A percentile compares a stretch with the other conserved stretches of the same genome.
Conservation (phyloP, 2,113 vertebrate genomes). For the Thomomys bottae region DNA sequence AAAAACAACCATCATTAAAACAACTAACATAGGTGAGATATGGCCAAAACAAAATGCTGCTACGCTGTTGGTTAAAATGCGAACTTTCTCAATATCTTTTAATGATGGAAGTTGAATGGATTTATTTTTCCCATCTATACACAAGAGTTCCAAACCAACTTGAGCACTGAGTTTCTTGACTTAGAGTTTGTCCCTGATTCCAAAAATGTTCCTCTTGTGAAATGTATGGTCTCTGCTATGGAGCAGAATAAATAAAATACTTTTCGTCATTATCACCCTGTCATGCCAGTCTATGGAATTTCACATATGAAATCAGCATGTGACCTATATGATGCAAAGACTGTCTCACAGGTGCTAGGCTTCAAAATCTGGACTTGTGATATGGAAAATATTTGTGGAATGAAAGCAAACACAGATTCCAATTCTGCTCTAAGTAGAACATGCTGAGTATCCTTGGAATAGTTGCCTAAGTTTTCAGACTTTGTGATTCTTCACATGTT, state of each 20-base stretch:
- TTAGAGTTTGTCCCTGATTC: background rate
- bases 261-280: background rate
- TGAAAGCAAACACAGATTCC: background rate
- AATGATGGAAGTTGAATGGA: background rate
- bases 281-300: background rate
- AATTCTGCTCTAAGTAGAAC: background rate
- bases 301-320: background rate
- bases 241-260: background rate
- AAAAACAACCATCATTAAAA: no score
- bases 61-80: no score
- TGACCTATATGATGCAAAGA: background rate
- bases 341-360: background rate
- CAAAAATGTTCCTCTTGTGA: background rate
- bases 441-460: background rate
- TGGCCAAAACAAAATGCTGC: no score
- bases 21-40: no score
- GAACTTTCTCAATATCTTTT: background rate
- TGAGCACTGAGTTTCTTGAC: background rate
- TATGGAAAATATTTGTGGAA: background rate
- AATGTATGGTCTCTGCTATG: background rate
- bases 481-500: background rate
- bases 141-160: background rate
- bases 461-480: background rate
- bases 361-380: background rate
- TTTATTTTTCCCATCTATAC: background rate